A percentile compares a stretch with the other conserved stretches of the same genome.
Evolutionary conservation across 2,113 vertebrate genomes (phyloP).

Genomic region (Lasiurus cinereus): DNA sequence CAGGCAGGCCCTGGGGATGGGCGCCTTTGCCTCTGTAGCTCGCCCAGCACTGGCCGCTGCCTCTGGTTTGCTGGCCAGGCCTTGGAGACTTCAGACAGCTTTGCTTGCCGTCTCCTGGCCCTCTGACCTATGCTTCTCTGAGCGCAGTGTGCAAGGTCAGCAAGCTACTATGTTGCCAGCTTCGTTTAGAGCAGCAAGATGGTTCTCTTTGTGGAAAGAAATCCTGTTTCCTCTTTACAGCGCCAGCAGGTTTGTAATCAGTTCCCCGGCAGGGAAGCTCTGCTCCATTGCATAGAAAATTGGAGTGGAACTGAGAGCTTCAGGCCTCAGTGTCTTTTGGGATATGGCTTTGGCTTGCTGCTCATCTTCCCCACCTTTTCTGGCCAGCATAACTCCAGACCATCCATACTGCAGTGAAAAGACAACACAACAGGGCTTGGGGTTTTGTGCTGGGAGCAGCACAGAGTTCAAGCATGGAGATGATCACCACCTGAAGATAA

Average conservation of each 20-base stretch:
- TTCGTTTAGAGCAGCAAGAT: slow-evolving; percentile 35
- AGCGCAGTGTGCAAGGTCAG: slow-evolving; percentile 48
- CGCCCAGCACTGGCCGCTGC: neutral
- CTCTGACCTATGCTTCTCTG: neutral
- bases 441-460: slow-evolving; percentile 48
- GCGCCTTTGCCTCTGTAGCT: neutral
- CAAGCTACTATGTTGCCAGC: slow-evolving; percentile 28
- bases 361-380: neutral
- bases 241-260: slow-evolving; percentile 66
- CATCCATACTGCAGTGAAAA: neutral
- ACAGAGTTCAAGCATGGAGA: slow-evolving; percentile 1
- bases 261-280: slow-evolving; percentile 47
- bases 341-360: slow-evolving; percentile 56
- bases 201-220: slow-evolving; percentile 68
- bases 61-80: neutral
- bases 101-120: neutral
- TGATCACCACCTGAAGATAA: neutral
- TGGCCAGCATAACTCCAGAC: slow-evolving; percentile 35
- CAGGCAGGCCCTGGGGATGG: neutral
- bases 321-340: slow-evolving; percentile 57
- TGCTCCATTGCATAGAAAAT: slow-evolving; percentile 70
- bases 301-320: slow-evolving; percentile 64
- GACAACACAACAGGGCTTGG: neutral
- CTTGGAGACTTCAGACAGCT: neutral
- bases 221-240: slow-evolving; percentile 55